phyloP scores from a whole-genome alignment of 2,888 invertebrate species.

The Spilarctia lutea region DNA sequence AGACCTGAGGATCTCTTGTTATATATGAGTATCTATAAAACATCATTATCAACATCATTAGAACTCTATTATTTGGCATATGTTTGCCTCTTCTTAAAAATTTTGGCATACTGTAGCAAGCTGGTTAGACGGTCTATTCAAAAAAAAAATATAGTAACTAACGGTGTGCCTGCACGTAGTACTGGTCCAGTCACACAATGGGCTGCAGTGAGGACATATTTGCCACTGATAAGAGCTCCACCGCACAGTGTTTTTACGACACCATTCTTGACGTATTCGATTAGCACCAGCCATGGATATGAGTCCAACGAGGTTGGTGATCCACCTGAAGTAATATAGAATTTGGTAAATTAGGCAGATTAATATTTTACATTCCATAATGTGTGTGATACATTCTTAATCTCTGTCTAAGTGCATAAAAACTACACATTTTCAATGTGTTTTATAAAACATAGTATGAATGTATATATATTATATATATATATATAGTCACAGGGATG shows the following conservation, averaged over 20 bases:
- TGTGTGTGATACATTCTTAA: background rate
- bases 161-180: constrained; percentile 73
- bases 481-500: background rate
- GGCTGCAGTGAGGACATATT: constrained; percentile 85
- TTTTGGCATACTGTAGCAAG: too few species aligned
- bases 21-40: too few species aligned
- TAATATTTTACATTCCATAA: background rate
- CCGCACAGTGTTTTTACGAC: constrained; percentile 65
- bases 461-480: too few species aligned
- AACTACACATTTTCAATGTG: too few species aligned
- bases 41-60: too few species aligned
- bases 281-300: constrained; percentile 86
- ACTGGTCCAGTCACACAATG: constrained; percentile 82
- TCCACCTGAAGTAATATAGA: constrained; percentile 58
- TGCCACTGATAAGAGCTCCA: constrained; percentile 81
- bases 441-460: too few species aligned
- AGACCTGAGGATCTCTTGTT: too few species aligned
- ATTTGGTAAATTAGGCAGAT: background rate
- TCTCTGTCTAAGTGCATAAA: background rate
- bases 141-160: constrained; percentile 49
- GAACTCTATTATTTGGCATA: too few species aligned
- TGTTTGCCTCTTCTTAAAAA: too few species aligned
- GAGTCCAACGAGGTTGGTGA: constrained; percentile 78
- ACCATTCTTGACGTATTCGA: constrained; percentile 70
- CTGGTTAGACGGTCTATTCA: too few species aligned